Evolutionary conservation across 1,140 invertebrate genomes (phyloP), one percentile per base, ranked within the genome.

Genomic region (Hypothenemus hampei): DNA sequence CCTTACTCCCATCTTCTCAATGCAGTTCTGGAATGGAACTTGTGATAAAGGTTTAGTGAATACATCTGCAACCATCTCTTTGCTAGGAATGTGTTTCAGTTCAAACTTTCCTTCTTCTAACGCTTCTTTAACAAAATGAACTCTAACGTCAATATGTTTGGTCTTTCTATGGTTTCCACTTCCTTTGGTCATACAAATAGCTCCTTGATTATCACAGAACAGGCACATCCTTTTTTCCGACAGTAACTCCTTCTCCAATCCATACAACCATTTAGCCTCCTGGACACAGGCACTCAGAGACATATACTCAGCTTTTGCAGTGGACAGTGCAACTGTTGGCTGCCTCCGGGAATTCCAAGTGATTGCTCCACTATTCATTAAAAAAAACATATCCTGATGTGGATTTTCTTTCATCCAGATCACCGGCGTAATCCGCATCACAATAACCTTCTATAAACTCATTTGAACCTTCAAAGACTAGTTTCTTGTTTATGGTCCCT

Each of bases 241-340:
- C 18, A 16, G 10, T 16, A 46, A 4, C 22, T 41, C 39, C 20
- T 41, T 45, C 18, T 26, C n/a, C 22, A 61, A 18, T 18, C n/a
- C 4, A 6, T 18, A 36, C 10, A 69, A 39, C 62, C 63, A 71
- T 11, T 69, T 47, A 11, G 63, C 39, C n/a, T 70, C 62, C 54
- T 68, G 66, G n/a, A 61, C 45, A 24, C 57, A 59, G 36, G 65
- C 62, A 52, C 61, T 52, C 5, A 51, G 57, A 18, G 65, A 62
- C 6, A 68, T 31, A 63, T 63, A 70, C 52, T 76, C 74, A 15
- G 73, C 65, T 59, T 77, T 71, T 5, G 69, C 73, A 10, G 73
- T 71, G 1, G 65, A 68, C 3, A 67, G 37, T 18, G 66, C 50
- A 26, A 65, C 56, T 23, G 36, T 64, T 2, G 49, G 35, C 58